These are phyloP conservation scores for Nemotelus pantherinus DNA, from an alignment of 2,888 invertebrate species.

Conservation along the genomic window DNA sequence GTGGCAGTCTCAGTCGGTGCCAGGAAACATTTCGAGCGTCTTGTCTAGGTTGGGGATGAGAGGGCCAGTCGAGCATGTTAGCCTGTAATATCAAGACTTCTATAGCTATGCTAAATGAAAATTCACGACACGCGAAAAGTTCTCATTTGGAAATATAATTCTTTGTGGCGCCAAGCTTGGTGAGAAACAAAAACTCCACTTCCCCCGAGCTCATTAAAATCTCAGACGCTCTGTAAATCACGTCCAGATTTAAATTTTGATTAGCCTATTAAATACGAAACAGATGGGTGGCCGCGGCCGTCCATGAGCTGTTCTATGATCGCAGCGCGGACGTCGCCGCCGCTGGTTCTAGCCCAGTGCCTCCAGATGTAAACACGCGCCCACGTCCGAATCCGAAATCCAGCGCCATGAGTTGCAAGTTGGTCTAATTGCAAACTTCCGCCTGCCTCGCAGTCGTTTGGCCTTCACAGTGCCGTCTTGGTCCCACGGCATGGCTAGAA, in stretches of 20 bases:
- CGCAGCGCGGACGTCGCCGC: background rate
- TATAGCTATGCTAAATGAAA: background rate
- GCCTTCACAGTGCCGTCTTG: background rate
- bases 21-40: conserved; percentile 1
- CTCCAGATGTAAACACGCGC: conserved; percentile 34
- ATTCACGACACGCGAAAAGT: background rate
- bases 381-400: conserved; percentile 7
- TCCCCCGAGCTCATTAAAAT: background rate
- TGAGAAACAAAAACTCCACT: too few species aligned
- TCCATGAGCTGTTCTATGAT: background rate
- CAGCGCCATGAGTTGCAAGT: background rate
- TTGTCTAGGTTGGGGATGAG: background rate
- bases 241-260: conserved; percentile 30
- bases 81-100: background rate
- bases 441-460: background rate
- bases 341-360: background rate
- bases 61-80: background rate
- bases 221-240: conserved; percentile 20
- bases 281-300: conserved; percentile 21
- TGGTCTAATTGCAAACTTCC: background rate
- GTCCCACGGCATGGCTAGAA: background rate
- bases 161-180: too few species aligned
- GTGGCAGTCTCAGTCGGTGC: background rate
- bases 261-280: conserved; percentile 13
- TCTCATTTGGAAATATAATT: too few species aligned